These are phyloP conservation scores for Pelecanoides urinatrix DNA, from an alignment of 2,113 vertebrate genomes.

Conservation along the genomic window DNA sequence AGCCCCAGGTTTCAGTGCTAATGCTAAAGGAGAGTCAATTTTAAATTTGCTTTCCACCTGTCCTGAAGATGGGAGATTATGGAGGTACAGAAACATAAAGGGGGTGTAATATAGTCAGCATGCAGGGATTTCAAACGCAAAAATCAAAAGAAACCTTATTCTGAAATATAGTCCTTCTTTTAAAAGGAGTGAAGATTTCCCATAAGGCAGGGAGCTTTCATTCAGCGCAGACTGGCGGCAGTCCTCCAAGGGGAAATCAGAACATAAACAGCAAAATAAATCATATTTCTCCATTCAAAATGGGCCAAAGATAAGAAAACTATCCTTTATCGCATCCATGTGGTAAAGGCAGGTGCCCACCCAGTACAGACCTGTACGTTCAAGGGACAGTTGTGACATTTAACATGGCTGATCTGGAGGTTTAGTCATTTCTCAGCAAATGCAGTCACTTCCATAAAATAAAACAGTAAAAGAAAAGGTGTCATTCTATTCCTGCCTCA, in stretches of 20 bases:
- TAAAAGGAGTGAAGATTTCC: not conserved
- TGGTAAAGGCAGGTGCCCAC: rapidly evolving
- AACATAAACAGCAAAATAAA: not conserved
- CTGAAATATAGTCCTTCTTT: not conserved
- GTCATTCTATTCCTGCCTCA: not conserved
- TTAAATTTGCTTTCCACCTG: not conserved
- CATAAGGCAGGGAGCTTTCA: not conserved
- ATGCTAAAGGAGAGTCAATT: not conserved
- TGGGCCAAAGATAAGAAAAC: not conserved
- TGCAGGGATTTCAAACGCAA: not conserved
- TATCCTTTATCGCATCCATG: not conserved
- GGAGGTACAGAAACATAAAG: not conserved
- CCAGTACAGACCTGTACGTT: not conserved
- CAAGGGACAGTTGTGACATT: not conserved
- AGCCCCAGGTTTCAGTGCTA: not conserved
- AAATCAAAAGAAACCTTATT: not conserved
- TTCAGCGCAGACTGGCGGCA: not conserved
- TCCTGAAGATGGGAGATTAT: not conserved
- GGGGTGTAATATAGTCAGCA: not conserved
- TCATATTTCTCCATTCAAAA: not conserved
- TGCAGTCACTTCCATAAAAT: not conserved
- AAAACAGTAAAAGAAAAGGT: not conserved
- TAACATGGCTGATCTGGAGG: not conserved
- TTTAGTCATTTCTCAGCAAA: not conserved
- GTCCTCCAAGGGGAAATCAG: not conserved